Percentiles rank a stretch among this genome's conserved stretches.
phyloP scores from a whole-genome alignment of 2,797 vertebrate genomes.

The Leontopithecus rosalia region DNA sequence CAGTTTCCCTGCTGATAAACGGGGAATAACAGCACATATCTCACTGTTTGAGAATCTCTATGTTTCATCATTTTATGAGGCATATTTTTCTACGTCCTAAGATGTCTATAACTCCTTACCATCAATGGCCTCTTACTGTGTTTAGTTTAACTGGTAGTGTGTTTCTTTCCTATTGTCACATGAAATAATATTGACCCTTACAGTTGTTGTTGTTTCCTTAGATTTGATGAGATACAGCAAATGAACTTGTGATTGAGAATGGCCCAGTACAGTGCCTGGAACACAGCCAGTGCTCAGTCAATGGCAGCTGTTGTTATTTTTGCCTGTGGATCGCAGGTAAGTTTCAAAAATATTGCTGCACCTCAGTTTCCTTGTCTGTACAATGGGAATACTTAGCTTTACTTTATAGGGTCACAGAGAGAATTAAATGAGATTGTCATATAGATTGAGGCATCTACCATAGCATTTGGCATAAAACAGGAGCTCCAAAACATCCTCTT shows the following conservation, averaged over 20 bases:
- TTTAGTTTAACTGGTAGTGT: background rate
- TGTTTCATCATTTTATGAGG: background rate
- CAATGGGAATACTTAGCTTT: background rate
- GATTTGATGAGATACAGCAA: background rate
- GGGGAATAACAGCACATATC: background rate
- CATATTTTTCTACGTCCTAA: background rate
- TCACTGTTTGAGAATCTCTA: background rate
- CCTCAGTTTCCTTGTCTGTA: background rate
- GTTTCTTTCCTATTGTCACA: background rate
- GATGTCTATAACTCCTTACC: background rate
- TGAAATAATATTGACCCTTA: background rate
- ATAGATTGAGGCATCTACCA: background rate
- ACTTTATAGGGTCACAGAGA: background rate
- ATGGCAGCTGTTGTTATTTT: background rate
- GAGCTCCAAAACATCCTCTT: background rate
- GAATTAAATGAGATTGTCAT: background rate
- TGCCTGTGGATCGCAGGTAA: background rate
- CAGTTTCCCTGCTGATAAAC: background rate
- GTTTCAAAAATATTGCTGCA: conserved; percentile 7
- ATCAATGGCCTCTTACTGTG: background rate
- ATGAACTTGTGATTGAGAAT: background rate
- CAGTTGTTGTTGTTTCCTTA: background rate
- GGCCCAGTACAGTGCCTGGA: background rate
- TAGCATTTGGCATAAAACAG: background rate
- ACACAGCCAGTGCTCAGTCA: background rate